phyloP scores from a whole-genome alignment of 1,140 invertebrate species.

The Gryon sp. region DNA sequence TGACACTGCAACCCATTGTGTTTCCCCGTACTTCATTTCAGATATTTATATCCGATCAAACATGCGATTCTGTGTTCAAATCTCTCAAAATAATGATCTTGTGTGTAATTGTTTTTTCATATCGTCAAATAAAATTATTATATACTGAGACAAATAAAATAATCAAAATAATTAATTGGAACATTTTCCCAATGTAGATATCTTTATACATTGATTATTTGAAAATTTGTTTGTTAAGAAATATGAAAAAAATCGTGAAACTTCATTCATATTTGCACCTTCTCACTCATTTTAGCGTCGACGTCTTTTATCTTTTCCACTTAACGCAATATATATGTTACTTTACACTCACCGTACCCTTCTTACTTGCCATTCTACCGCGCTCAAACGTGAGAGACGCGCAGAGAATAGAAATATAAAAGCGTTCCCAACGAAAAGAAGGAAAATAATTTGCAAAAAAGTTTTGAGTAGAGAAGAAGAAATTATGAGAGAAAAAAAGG shows the following conservation, averaged over 20 bases:
- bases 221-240: no score
- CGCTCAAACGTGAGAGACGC: slow-evolving; percentile 8
- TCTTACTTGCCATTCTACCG: slow-evolving; percentile 14
- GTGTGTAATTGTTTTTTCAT: no score
- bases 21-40: background rate
- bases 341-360: slow-evolving; percentile 31
- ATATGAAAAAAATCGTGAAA: background rate
- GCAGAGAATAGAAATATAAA: slow-evolving; percentile 4
- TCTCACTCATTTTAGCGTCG: slow-evolving; percentile 14
- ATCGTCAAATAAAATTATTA: no score
- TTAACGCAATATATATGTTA: slow-evolving; percentile 47
- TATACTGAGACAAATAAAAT: no score
- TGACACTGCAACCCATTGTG: slow-evolving; percentile 33
- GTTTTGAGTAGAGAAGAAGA: background rate
- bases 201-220: no score
- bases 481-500: no score
- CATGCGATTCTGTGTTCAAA: background rate
- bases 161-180: no score
- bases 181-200: no score
- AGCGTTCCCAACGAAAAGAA: slow-evolving; percentile 14
- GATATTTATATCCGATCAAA: slow-evolving; percentile 21
- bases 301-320: slow-evolving; percentile 43
- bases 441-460: slow-evolving; percentile 30
- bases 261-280: slow-evolving; percentile 23
- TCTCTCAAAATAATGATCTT: no score